Percentiles rank a stretch among this genome's conserved stretches.
These are phyloP conservation scores for Congeria kusceri DNA, from an alignment of 2,888 invertebrate species.

Conservation along the genomic window DNA sequence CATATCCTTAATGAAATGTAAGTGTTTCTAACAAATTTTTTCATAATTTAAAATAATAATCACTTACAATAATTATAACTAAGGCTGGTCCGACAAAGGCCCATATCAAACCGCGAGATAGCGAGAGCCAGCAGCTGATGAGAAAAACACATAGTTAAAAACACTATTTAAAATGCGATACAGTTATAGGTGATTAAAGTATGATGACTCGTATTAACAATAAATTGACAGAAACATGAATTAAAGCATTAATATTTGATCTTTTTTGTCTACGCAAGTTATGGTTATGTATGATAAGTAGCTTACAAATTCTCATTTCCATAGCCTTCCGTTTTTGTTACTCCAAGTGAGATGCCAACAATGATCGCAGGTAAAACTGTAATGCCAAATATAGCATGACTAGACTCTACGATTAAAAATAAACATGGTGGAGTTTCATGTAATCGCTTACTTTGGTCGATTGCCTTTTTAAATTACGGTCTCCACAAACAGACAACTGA, in stretches of 20 bases:
- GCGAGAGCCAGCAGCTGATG: slow-evolving; percentile 63
- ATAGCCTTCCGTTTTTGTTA: slow-evolving; percentile 36
- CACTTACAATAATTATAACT: slow-evolving; percentile 51
- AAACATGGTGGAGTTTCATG: no score
- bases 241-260: no score
- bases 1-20: no score
- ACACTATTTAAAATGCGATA: no score
- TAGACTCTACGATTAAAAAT: no score
- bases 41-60: neutral
- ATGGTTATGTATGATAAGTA: neutral
- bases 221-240: no score
- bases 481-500: no score
- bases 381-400: neutral
- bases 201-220: no score
- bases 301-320: slow-evolving; percentile 46
- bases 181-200: no score
- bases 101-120: slow-evolving; percentile 55
- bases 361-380: slow-evolving; percentile 38
- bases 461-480: no score
- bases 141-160: neutral
- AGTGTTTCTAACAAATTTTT: neutral
- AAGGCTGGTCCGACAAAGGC: slow-evolving; percentile 60
- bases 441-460: no score
- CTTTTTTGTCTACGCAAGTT: no score
- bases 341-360: slow-evolving; percentile 39